These are phyloP conservation scores for Chondrilla cf. caribensis DNA, from an alignment of 37 sponge, comb jelly and placozoan species.

Conservation along the genomic window DNA sequence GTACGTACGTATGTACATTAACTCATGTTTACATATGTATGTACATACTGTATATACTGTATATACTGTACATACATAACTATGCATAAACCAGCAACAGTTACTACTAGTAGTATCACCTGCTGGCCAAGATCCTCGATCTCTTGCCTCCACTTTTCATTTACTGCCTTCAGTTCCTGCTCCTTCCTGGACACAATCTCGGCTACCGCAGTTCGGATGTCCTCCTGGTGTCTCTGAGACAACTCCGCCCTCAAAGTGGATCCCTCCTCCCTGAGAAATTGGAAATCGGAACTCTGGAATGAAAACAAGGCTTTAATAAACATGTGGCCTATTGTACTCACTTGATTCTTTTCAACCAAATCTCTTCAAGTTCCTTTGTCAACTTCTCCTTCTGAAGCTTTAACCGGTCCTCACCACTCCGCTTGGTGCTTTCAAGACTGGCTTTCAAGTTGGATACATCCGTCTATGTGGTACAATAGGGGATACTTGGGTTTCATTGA, in stretches of 20 bases:
- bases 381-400: conserved; percentile 12
- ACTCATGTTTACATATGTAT: too few species aligned
- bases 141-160: conserved; percentile 38
- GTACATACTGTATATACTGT: too few species aligned
- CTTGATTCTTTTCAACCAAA: conserved; percentile 42
- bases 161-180: conserved; percentile 35
- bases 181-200: conserved; percentile 58
- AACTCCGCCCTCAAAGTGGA: conserved; percentile 41
- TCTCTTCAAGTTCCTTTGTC: conserved; percentile 34
- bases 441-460: conserved; percentile 6
- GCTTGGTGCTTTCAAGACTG: not conserved
- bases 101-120: not conserved
- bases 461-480: too few species aligned
- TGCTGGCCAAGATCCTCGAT: not conserved
- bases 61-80: too few species aligned
- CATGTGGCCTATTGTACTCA: not conserved
- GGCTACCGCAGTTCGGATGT: conserved; percentile 29
- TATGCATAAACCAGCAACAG: too few species aligned
- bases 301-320: not conserved
- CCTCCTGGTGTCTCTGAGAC: conserved; percentile 35
- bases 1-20: too few species aligned
- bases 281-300: not conserved
- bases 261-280: conserved; percentile 38
- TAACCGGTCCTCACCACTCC: conserved; percentile 10
- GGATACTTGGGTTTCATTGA: not conserved